Base-by-base conservation (phyloP, 2,888 invertebrate genomes). In the Pyrocoelia pectoralis region DNA sequence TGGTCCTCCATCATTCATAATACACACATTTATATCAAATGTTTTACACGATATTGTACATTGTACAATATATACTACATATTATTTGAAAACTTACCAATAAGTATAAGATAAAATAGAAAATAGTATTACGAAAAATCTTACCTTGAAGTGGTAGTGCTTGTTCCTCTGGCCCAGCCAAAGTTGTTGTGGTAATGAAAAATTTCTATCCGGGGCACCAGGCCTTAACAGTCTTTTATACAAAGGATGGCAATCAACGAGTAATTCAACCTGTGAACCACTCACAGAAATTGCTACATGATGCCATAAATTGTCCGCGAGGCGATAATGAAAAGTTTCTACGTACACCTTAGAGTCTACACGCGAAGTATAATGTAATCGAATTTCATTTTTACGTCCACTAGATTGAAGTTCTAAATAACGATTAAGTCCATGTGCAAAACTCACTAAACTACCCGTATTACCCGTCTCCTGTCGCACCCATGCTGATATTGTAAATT, bases 351-450 rank as follows among this genome's bases (percentile, higher is more conserved):
- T 81, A 61, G 86, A 85, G 77, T 86, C 85, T 70, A 87, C 87
- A 70, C 86, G 86, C 74, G 88, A 88, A 80, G 89, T 88, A 83
- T 93, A 94, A 83, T 93, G 92, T 79, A 94, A 85, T 72, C 94
- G 88, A 78, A 94, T 88, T 83, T 95, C 94, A 82, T 94, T 91
- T 77, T 90, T 89, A 69, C 93, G 88, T 72, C 94, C 94, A 83
- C 93, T 93, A 79, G 94, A 94, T 85, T 95, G 94, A 83, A 95
- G 86, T 86, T 95, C 94, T 85, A 95, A 86, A 85, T 92, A 93
- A 86, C 94, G 89, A 85, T 90, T 89, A 82, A 87, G 87, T 77
- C 91, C 92, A 81, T 90, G 89, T 67, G 92, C 90, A 83, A 94
- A 92, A 75, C 93, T 91, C 73, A 94, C 84, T 74, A 94, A 90